A percentile compares a stretch with the other conserved stretches of the same genome.
Evolutionary conservation across 64 coral and sea anemone species (phyloP).

Genomic region (Actinia tenebrosa): DNA sequence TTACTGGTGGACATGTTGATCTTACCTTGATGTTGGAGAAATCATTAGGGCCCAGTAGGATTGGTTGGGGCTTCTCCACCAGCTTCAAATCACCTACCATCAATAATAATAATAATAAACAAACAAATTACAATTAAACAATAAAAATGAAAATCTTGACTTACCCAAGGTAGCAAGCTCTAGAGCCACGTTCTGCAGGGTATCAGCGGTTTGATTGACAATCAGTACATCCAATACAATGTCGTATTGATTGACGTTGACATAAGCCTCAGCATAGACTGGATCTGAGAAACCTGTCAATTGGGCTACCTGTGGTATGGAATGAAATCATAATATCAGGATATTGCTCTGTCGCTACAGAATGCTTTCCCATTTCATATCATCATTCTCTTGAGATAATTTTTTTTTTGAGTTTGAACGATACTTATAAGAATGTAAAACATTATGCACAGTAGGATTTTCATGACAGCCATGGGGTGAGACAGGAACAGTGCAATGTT

Average conservation of each 20-base stretch:
- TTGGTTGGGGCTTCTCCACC: conserved; percentile 95
- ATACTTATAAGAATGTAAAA: too few species aligned
- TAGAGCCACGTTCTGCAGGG: conserved; percentile 83
- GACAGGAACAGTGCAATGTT: too few species aligned
- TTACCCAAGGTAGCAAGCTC: conserved; percentile 95
- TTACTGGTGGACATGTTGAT: not conserved
- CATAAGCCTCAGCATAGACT: conserved; percentile 95
- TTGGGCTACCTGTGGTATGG: conserved; percentile 64
- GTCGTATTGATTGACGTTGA: conserved; percentile 99
- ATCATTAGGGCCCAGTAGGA: conserved; percentile 85
- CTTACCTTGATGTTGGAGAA: conserved; percentile 97
- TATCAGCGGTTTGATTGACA: conserved; percentile 96
- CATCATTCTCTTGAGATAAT: too few species aligned
- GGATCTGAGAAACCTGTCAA: conserved; percentile 99
- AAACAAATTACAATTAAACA: not conserved
- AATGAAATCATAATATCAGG: not conserved
- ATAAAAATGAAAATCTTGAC: not conserved
- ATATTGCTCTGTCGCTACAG: too few species aligned
- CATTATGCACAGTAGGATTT: too few species aligned
- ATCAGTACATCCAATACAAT: conserved; percentile 95
- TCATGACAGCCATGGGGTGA: too few species aligned
- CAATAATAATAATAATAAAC: not conserved
- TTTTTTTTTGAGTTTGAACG: too few species aligned
- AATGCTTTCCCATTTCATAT: too few species aligned
- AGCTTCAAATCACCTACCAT: conserved; percentile 86